Evolutionary conservation across 1,140 invertebrate genomes (phyloP), one percentile per base, ranked within the genome.

Genomic region (Rhopalosiphum maidis): DNA sequence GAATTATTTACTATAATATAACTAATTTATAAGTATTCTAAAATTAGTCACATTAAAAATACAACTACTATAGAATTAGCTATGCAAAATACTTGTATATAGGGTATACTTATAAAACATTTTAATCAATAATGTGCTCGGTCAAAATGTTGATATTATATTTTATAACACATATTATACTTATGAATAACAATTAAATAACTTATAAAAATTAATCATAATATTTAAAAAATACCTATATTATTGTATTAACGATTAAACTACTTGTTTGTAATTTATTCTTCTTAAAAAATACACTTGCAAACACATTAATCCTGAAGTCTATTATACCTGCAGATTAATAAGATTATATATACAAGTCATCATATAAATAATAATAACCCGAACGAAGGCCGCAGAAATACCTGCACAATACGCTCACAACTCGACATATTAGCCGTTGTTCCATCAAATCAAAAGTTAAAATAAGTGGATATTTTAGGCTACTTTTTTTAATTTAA

Each of bases 181-280:
- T 77, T n/a, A 3, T 18, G 30, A n/a, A 77, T n/a, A 77, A 77
- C 15, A 18, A 15, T n/a, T 77, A n/a, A n/a, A 77, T 35, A 77
- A 77, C n/a, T 77, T 77, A 77, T 77, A 77, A 77, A n/a, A 77
- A 77, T 35, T 35, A 77, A 77, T 77, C n/a, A 77, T n/a, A 0
- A 77, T n/a, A 0, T 77, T 21, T n/a, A 77, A 15, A 77, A 18
- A 30, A 77, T 77, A 60, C 11, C 60, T 68, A 18, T 35, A 77
- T 77, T 77, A 77, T 77, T 77, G n/a, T 77, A n/a, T n/a, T n/a
- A 77, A 18, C 60, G 60, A 77, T 77, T 35, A 77, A 77, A 35
- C n/a, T 77, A 77, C 60, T 77, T 77, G n/a, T 77, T 77, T 77
- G 30, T 77, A 77, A n/a, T 77, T 77, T 77, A n/a, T n/a, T n/a